A percentile compares a stretch with the other conserved stretches of the same genome.
phyloP scores from a whole-genome alignment of 2,113 vertebrate species.

The Tragelaphus strepsiceros region DNA sequence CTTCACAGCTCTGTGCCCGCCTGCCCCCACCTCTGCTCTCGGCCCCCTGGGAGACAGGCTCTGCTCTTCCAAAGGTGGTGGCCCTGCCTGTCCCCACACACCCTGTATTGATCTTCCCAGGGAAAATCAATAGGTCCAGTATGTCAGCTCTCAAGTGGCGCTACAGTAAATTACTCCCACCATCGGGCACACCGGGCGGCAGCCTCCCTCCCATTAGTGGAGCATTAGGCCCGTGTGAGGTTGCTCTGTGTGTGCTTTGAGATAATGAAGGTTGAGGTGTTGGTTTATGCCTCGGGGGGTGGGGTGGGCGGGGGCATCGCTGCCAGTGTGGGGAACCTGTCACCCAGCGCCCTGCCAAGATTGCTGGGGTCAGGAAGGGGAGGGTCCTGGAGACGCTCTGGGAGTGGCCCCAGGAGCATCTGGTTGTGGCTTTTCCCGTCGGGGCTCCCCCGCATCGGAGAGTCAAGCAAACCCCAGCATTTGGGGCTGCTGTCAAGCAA shows the following conservation, averaged over 20 bases:
- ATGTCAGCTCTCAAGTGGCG: conserved; percentile 75
- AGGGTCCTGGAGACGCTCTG: neutral
- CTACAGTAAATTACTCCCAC: conserved; percentile 61
- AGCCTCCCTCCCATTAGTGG: conserved; percentile 42
- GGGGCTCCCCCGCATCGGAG: neutral
- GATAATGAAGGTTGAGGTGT: conserved; percentile 42
- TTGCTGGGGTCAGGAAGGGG: neutral
- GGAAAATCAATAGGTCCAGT: conserved; percentile 81
- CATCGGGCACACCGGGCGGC: conserved; percentile 58
- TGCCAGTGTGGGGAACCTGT: neutral
- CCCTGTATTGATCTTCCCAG: conserved; percentile 62
- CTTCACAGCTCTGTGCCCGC: neutral
- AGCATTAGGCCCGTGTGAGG: conserved; percentile 17
- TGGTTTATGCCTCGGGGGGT: neutral
- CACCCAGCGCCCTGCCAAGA: neutral
- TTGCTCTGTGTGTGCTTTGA: conserved; percentile 54
- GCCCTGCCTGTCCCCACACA: neutral
- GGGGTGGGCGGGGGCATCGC: neutral
- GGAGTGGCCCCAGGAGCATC: neutral
- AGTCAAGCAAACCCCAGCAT: neutral
- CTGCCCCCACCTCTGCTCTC: neutral
- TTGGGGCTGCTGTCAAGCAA: neutral
- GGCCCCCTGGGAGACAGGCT: neutral
- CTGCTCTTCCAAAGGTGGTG: neutral
- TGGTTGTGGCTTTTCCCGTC: neutral